Percentiles rank a stretch among this genome's conserved stretches.
These are phyloP conservation scores for Saimiri boliviensis DNA, from an alignment of 2,113 vertebrate species.

Conservation along the genomic window DNA sequence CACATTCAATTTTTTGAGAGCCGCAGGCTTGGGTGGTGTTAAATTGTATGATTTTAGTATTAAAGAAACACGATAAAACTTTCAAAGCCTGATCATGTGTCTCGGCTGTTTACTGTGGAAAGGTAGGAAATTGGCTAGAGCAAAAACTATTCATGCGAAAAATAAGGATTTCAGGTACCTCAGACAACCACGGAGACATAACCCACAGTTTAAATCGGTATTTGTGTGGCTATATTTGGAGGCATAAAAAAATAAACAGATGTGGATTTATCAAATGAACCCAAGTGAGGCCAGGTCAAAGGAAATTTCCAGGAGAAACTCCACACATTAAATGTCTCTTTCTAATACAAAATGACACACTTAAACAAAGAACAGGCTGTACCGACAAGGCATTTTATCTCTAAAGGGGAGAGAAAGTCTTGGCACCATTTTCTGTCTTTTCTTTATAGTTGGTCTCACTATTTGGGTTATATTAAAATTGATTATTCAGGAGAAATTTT, in stretches of 20 bases:
- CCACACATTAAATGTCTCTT: fast-evolving
- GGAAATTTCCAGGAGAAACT: not conserved
- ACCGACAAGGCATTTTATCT: not conserved
- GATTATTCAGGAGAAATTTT: not conserved
- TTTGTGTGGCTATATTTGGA: not conserved
- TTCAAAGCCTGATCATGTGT: fast-evolving
- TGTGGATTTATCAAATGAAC: not conserved
- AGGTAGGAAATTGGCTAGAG: not conserved
- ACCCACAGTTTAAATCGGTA: not conserved
- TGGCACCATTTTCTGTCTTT: not conserved
- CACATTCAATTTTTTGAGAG: not conserved
- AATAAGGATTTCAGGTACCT: not conserved
- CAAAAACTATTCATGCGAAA: not conserved
- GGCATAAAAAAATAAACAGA: not conserved
- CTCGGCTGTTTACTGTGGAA: not conserved
- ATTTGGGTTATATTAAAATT: not conserved
- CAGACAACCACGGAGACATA: fast-evolving
- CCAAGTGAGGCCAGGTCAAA: not conserved
- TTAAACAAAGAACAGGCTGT: not conserved
- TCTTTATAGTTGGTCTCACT: not conserved
- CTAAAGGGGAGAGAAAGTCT: not conserved
- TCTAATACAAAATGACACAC: not conserved
- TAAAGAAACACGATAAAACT: not conserved
- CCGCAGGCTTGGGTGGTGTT: not conserved
- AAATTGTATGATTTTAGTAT: not conserved